A percentile compares a stretch with the other conserved stretches of the same genome.
phyloP scores from a whole-genome alignment of 30 jellyfish, hydroid and myxozoan species.

The Cassiopea andromeda region DNA sequence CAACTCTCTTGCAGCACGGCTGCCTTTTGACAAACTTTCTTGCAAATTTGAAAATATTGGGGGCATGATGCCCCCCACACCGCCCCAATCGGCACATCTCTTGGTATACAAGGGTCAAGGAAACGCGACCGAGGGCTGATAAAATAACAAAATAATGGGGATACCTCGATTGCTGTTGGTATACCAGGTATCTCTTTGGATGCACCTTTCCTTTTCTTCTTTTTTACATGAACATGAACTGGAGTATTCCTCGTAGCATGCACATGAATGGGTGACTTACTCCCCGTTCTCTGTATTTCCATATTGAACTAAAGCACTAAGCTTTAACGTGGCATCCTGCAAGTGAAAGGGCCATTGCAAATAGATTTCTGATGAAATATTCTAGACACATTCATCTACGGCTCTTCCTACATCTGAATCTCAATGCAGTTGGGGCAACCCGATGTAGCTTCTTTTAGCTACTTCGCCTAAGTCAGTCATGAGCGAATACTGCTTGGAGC shows the following conservation, averaged over 20 bases:
- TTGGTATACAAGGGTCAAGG: too few species aligned
- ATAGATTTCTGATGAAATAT: not conserved
- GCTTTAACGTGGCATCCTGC: not conserved
- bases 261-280: constrained; percentile 85
- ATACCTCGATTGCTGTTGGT: constrained; percentile 79
- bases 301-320: constrained; percentile 7
- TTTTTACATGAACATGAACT: constrained; percentile 86
- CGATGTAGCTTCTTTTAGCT: too few species aligned
- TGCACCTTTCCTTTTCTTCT: constrained; percentile 28
- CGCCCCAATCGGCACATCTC: too few species aligned
- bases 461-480: too few species aligned
- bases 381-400: not conserved
- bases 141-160: not conserved
- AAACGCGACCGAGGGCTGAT: not conserved
- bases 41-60: too few species aligned
- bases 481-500: too few species aligned
- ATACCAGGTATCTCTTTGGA: constrained; percentile 51
- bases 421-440: too few species aligned
- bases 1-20: too few species aligned
- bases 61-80: too few species aligned
- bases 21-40: too few species aligned
- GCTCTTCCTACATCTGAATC: too few species aligned
- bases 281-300: constrained; percentile 65
- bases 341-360: not conserved
- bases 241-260: constrained; percentile 89